These are phyloP conservation scores for Ctenicera cuprea DNA, from an alignment of 2,888 invertebrate genomes.

Conservation along the genomic window DNA sequence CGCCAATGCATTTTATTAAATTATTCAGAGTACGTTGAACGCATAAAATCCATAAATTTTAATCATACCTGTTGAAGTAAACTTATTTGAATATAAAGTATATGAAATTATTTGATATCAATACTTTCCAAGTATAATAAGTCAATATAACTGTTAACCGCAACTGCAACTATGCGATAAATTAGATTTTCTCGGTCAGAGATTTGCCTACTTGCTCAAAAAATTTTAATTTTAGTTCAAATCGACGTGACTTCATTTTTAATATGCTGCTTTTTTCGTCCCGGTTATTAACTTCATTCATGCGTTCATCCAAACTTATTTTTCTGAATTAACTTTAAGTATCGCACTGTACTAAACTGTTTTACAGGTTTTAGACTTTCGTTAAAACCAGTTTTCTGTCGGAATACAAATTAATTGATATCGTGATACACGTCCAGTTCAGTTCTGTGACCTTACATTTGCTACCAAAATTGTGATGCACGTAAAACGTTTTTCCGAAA, in stretches of 20 bases:
- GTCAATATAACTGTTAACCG: conserved; percentile 33
- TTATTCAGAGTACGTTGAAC: no score
- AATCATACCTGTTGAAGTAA: no score
- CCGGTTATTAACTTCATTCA: not conserved
- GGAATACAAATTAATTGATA: not conserved
- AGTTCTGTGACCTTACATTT: not conserved
- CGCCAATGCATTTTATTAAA: no score
- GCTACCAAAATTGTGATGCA: conserved; percentile 4
- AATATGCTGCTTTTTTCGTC: not conserved
- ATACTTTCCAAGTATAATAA: conserved; percentile 4
- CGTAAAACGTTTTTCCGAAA: conserved; percentile 9
- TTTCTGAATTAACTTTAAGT: not conserved
- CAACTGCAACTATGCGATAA: conserved; percentile 41
- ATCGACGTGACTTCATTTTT: conserved; percentile 38
- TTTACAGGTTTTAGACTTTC: not conserved
- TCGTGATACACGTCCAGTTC: not conserved
- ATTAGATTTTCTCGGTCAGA: conserved; percentile 31
- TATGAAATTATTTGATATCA: no score
- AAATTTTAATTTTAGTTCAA: conserved; percentile 22
- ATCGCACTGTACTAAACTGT: not conserved
- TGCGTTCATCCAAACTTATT: not conserved
- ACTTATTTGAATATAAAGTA: no score
- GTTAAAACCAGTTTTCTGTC: not conserved
- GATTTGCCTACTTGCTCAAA: conserved; percentile 23
- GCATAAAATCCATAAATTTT: no score